phyloP scores from a whole-genome alignment of 2,888 invertebrate species.

The Ophion ventricosus region DNA sequence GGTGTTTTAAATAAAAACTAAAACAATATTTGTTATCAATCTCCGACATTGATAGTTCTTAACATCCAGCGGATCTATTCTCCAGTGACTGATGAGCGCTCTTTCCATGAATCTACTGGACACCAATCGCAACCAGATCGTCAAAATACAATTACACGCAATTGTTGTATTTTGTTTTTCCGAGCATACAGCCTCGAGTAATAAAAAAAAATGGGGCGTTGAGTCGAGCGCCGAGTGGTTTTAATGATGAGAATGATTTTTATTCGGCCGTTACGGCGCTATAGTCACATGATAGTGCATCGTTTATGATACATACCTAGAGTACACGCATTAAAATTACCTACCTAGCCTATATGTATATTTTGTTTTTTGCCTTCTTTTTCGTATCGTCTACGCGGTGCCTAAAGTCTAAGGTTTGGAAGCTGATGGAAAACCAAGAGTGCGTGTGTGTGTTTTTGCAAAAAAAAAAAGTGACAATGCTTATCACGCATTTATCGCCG shows the following conservation, averaged over 20 bases:
- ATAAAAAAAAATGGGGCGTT: not conserved
- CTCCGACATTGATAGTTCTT: not conserved
- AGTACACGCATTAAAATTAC: conserved; percentile 70
- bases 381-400: conserved; percentile 51
- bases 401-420: conserved; percentile 62
- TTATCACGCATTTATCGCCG: conserved; percentile 26
- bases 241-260: conserved; percentile 68
- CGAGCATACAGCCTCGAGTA: not conserved
- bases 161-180: not conserved
- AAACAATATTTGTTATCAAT: not conserved
- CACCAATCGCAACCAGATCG: not conserved
- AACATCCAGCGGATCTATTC: not conserved
- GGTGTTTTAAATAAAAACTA: not conserved
- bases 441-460: not conserved
- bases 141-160: not conserved
- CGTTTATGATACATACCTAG: conserved; percentile 67
- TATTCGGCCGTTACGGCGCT: conserved; percentile 67
- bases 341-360: conserved; percentile 58
- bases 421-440: conserved; percentile 66
- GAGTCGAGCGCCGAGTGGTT: not conserved
- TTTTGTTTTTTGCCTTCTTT: conserved; percentile 27
- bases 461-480: not conserved
- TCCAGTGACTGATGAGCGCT: not conserved
- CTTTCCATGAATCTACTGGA: not conserved
- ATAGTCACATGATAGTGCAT: conserved; percentile 66